Evolutionary conservation across 2,113 vertebrate genomes (phyloP).

Genomic region (Panthera tigris): DNA sequence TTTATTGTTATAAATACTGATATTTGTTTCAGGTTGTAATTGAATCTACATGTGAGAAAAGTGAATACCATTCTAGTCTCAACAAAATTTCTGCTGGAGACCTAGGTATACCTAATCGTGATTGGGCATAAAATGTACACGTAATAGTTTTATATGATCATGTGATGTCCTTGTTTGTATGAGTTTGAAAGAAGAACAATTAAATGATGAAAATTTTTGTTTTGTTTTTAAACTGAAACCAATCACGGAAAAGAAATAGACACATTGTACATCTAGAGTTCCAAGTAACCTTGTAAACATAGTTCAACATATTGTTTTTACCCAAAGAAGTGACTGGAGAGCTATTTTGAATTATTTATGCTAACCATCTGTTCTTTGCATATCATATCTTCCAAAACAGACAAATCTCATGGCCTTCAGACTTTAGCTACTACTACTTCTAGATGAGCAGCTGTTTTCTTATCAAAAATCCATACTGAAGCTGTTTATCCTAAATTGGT

Average conservation of each 20-base stretch:
- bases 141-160: not conserved
- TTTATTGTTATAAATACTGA: not conserved
- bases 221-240: slow-evolving; percentile 20
- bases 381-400: slow-evolving; percentile 68
- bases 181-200: not conserved
- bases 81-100: not conserved
- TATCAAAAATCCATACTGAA: slow-evolving; percentile 80
- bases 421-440: slow-evolving; percentile 70
- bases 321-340: slow-evolving; percentile 72
- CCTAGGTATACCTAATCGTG: not conserved
- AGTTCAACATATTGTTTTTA: slow-evolving; percentile 56
- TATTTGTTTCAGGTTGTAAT: not conserved
- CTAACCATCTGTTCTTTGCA: slow-evolving; percentile 80
- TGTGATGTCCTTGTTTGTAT: fast-evolving
- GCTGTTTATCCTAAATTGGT: slow-evolving; percentile 78
- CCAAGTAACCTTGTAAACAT: slow-evolving; percentile 65
- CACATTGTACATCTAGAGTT: slow-evolving; percentile 30
- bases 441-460: slow-evolving; percentile 82
- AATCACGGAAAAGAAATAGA: not conserved
- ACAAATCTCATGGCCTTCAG: slow-evolving; percentile 74
- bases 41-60: not conserved
- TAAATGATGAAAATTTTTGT: not conserved
- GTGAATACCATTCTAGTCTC: not conserved
- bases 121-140: not conserved
- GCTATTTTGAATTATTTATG: slow-evolving; percentile 80